phyloP scores from a whole-genome alignment of 2,113 vertebrate genomes.

The Ictidomys tridecemlineatus region DNA sequence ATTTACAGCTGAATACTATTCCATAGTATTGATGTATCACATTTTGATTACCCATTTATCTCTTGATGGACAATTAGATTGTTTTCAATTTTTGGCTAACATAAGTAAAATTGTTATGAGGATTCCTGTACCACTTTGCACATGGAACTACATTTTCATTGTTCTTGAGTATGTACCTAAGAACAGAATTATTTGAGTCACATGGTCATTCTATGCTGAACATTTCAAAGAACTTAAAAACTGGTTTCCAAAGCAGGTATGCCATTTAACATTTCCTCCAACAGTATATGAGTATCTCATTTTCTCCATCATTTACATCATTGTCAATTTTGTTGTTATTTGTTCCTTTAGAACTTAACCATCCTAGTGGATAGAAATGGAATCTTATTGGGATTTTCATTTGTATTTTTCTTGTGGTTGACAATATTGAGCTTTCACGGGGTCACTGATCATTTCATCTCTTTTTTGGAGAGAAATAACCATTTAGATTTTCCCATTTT shows the following conservation, averaged over 20 bases:
- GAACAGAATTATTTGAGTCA: neutral
- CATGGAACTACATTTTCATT: neutral
- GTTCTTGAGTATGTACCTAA: neutral
- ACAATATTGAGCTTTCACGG: neutral
- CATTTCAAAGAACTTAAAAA: neutral
- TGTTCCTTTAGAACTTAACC: neutral
- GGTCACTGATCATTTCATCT: neutral
- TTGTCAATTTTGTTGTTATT: neutral
- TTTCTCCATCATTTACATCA: neutral
- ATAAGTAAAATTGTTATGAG: neutral
- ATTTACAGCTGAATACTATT: slow-evolving; percentile 57
- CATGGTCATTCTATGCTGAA: neutral
- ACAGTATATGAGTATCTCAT: neutral
- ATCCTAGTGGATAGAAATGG: neutral
- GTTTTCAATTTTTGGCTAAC: neutral
- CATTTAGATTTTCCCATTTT: neutral
- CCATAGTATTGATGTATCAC: neutral
- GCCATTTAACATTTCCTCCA: neutral
- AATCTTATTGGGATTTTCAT: neutral
- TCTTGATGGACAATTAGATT: neutral
- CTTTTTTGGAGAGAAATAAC: neutral
- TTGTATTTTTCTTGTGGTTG: neutral
- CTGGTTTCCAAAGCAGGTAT: neutral
- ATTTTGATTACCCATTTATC: neutral
- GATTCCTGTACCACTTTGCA: neutral